Evolutionary conservation across 1,140 invertebrate genomes (phyloP), one percentile per base, ranked within the genome.

Genomic region (Limonius californicus): DNA sequence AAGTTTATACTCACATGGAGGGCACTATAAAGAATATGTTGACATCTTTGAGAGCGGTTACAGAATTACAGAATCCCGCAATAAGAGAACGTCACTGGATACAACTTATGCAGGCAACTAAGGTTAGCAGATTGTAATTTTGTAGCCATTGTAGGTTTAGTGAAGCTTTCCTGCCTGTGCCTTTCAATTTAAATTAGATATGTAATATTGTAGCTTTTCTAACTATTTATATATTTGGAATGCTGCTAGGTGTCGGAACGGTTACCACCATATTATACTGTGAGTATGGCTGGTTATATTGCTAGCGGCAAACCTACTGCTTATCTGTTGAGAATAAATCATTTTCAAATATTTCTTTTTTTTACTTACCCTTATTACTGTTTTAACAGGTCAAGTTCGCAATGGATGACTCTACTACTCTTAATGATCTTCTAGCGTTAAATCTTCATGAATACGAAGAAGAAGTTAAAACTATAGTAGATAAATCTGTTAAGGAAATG

Each of bases 401-500:
- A 20, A 89, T 92, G 81, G 81, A 85, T 63, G 85, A 88, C 63
- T 83, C 83, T 45, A 88, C 87, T 12, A 97, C 92, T 0, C 78
- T 98, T 42, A 88, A 89, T 15, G 92, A 97, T 77, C 79, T 97
- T 7, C 76, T 98, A 18, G 88, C 87, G 14, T 79, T 97, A 1
- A 89, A 97, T 73, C 81, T 98, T 1, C 93, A 97, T 70, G 88
- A 93, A 71, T 96, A 84, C 75, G 94, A 97, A 78, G 94, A 97
- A 68, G 94, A 97, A 78, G 95, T 98, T 0, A 92, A 95, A 71
- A 91, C 89, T 67, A 95, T 96, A 66, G 95, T 97, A 0, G 94
- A 97, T 72, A 95, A 95, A 74, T 92, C 95, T 2, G 91, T 95
- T 0, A 97, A 97, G 75, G 95, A 98, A 80, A 91, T 91, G 82